Evolutionary conservation across 2,797 vertebrate species (phyloP).

Genomic region (Cottoperca gobio): DNA sequence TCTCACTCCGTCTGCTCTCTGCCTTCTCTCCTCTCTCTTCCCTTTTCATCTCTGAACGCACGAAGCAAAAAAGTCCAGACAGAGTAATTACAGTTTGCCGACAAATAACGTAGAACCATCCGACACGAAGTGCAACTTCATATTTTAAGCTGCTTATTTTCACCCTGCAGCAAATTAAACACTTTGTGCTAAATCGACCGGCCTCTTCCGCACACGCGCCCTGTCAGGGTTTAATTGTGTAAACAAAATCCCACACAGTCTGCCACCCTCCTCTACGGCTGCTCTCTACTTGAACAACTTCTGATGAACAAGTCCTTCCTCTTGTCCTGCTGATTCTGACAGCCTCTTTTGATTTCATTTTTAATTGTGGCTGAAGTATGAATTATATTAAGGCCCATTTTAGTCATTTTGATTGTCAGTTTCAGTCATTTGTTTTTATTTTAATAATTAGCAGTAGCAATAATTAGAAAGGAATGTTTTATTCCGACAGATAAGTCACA

Average conservation of each 20-base stretch:
- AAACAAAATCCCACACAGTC: conserved; percentile 62
- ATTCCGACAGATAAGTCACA: neutral
- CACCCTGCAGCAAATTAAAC: conserved; percentile 63
- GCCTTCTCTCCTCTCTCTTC: conserved; percentile 25
- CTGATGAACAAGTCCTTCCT: conserved; percentile 21
- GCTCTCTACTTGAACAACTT: conserved; percentile 21
- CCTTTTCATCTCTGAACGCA: conserved; percentile 52
- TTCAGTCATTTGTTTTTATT: conserved; percentile 7
- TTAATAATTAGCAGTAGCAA: neutral
- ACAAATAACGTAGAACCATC: conserved; percentile 60
- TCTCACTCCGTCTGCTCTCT: neutral
- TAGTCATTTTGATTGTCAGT: conserved; percentile 3
- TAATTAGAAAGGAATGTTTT: neutral
- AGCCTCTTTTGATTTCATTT: neutral
- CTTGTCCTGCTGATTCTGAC: conserved; percentile 10
- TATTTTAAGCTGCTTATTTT: conserved; percentile 70
- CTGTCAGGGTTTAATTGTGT: conserved; percentile 64
- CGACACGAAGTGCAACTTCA: conserved; percentile 53
- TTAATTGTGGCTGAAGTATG: neutral
- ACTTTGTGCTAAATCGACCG: conserved; percentile 62
- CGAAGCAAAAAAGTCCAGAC: conserved; percentile 61
- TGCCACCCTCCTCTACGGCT: neutral
- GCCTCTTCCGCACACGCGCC: conserved; percentile 32
- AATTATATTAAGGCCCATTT: neutral
- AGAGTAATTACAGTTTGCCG: conserved; percentile 66